These are phyloP conservation scores for Platichthys stellatus DNA, from an alignment of 2,113 vertebrate genomes.

Conservation along the genomic window DNA sequence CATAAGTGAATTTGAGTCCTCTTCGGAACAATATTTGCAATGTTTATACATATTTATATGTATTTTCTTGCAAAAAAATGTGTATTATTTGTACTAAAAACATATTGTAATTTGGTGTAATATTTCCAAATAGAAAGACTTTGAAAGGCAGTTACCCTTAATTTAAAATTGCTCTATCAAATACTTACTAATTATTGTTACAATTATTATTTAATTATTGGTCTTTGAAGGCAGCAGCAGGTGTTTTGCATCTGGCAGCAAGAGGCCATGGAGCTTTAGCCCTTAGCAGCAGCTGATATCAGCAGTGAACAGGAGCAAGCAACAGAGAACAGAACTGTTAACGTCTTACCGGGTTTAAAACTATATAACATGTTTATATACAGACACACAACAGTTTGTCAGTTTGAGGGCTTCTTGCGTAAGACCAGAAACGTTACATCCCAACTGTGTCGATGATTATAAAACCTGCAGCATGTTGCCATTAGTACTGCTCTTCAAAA, in stretches of 20 bases:
- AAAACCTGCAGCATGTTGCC: constrained; percentile 12
- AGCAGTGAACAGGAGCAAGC: not conserved
- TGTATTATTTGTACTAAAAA: not conserved
- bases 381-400: not conserved
- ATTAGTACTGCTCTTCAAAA: not conserved
- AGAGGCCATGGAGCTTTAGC: not conserved
- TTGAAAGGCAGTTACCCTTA: not conserved
- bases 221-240: not conserved
- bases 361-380: not conserved
- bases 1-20: too few species aligned
- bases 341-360: not conserved
- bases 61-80: not conserved
- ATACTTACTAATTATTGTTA: not conserved
- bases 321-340: not conserved
- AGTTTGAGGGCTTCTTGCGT: not conserved
- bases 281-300: constrained; percentile 5
- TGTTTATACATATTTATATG: too few species aligned
- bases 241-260: not conserved
- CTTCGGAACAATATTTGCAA: not conserved
- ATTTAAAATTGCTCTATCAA: not conserved
- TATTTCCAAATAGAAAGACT: not conserved
- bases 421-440: not conserved
- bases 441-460: constrained; percentile 9
- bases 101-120: not conserved
- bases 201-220: not conserved